phyloP scores from a whole-genome alignment of 2,113 vertebrate genomes.

The Tragelaphus scriptus region DNA sequence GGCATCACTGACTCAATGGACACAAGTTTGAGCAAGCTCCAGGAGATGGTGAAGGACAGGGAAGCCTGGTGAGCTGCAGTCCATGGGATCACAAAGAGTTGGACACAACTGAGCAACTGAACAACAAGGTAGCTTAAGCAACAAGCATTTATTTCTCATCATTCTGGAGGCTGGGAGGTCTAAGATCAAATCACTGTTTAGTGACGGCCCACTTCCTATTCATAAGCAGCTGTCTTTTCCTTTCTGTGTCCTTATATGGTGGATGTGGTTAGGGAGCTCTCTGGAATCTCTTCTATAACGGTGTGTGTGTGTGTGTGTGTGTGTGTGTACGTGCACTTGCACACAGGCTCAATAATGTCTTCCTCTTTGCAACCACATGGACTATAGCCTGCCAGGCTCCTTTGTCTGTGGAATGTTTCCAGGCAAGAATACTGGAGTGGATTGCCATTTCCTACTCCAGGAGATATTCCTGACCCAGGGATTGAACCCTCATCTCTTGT shows the following conservation, averaged over 20 bases:
- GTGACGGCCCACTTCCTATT: neutral
- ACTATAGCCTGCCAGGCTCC: neutral
- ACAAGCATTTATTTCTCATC: neutral
- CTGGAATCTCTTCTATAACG: neutral
- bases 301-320: neutral
- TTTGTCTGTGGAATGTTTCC: neutral
- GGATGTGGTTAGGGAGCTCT: neutral
- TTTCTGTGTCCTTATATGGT: neutral
- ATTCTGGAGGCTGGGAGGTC: neutral
- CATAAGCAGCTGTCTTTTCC: neutral
- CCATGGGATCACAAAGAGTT: neutral
- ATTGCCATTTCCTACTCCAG: neutral
- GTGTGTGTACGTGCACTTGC: fast-evolving
- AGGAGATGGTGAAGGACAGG: neutral
- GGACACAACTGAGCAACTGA: neutral
- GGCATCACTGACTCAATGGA: neutral
- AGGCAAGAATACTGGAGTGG: neutral
- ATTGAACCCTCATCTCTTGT: neutral
- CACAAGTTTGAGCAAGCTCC: neutral
- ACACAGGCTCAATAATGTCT: neutral
- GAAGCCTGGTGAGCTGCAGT: neutral
- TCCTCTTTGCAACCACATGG: neutral
- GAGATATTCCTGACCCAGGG: neutral
- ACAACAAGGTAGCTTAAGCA: neutral
- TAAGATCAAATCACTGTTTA: neutral